Conservation (phyloP, 2,797 vertebrate genomes). For the Acipenser oxyrinchus region DNA sequence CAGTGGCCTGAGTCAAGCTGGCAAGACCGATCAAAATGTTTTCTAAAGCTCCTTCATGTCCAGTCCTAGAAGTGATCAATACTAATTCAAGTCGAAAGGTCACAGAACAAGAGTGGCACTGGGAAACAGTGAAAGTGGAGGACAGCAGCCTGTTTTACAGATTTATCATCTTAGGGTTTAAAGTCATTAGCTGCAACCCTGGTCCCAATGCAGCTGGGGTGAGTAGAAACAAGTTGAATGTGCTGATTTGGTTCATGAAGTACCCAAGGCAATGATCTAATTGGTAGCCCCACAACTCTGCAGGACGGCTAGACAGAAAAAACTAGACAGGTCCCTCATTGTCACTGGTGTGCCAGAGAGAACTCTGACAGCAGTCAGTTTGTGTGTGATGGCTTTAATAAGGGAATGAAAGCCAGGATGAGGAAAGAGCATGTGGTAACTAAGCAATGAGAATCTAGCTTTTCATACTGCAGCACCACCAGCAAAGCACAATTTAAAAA, state of each 20-base stretch:
- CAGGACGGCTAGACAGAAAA: background rate
- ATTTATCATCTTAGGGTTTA: background rate
- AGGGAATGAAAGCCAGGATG: background rate
- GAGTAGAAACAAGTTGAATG: background rate
- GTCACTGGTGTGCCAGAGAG: background rate
- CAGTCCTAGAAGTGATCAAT: background rate
- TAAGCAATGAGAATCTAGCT: background rate
- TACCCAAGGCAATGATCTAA: background rate
- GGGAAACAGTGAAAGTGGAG: background rate
- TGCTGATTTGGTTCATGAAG: background rate
- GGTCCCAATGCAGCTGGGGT: background rate
- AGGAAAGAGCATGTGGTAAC: background rate
- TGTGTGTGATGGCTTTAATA: constrained; percentile 1
- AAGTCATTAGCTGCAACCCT: background rate
- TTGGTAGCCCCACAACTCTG: background rate
- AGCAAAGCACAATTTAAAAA: too few species aligned
- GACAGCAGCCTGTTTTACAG: background rate
- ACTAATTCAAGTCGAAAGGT: background rate
- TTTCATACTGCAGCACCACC: too few species aligned
- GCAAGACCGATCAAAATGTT: background rate
- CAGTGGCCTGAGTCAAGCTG: background rate
- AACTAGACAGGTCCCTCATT: background rate
- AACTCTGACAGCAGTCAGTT: background rate
- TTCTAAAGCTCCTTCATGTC: background rate
- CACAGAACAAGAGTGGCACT: too few species aligned